A percentile compares a stretch with the other conserved stretches of the same genome.
These are phyloP conservation scores for Marasmarcha lunaedactyla DNA, from an alignment of 2,888 invertebrate genomes.

Conservation along the genomic window DNA sequence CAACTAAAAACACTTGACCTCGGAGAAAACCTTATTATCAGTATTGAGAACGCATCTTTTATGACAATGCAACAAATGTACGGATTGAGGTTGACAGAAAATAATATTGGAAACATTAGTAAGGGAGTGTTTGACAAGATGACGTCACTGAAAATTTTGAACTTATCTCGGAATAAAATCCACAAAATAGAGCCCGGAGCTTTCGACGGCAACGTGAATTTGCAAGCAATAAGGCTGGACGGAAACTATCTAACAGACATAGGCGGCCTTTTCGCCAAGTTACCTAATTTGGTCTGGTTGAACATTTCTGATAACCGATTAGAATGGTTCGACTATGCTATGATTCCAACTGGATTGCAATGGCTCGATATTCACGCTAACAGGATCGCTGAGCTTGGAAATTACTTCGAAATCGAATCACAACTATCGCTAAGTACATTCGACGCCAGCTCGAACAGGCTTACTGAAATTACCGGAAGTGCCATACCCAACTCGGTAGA, in stretches of 20 bases:
- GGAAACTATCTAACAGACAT: constrained; percentile 85
- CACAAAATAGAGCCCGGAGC: constrained; percentile 81
- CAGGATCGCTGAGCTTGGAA: constrained; percentile 84
- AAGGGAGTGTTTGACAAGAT: constrained; percentile 85
- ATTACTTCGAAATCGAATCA: constrained; percentile 87
- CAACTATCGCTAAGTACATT: constrained; percentile 82
- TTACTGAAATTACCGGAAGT: constrained; percentile 85
- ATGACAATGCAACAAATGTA: constrained; percentile 83
- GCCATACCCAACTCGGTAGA: constrained; percentile 87
- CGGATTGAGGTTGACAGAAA: constrained; percentile 85
- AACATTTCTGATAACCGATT: constrained; percentile 89
- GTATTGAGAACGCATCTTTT: constrained; percentile 84
- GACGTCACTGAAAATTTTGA: constrained; percentile 82
- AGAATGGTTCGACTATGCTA: constrained; percentile 86
- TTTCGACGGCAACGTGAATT: constrained; percentile 81
- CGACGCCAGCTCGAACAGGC: constrained; percentile 84
- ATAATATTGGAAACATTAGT: constrained; percentile 83
- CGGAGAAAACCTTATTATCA: constrained; percentile 86
- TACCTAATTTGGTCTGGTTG: constrained; percentile 85
- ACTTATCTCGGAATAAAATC: constrained; percentile 86
- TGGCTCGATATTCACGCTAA: constrained; percentile 89
- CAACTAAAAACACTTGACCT: constrained; percentile 84
- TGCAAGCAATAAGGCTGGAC: constrained; percentile 85
- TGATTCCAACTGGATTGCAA: constrained; percentile 85
- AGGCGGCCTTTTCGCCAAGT: constrained; percentile 81